Conservation (phyloP, 2,797 vertebrate genomes). For the Lagodon rhomboides region DNA sequence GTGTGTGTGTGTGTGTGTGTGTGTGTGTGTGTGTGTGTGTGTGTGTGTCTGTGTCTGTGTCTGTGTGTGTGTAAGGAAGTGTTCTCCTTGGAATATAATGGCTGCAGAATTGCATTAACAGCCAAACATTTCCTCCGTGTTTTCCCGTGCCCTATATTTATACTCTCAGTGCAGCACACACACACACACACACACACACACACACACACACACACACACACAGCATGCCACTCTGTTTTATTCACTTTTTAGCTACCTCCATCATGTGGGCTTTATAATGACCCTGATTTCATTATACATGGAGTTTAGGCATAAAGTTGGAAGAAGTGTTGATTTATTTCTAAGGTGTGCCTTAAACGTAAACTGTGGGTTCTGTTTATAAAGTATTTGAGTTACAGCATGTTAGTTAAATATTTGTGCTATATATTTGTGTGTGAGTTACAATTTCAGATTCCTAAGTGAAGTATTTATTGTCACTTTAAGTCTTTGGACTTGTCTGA, state of each 20-base stretch:
- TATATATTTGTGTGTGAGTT: background rate
- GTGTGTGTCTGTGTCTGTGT: constrained; percentile 12
- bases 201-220: constrained; percentile 36
- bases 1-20: constrained; percentile 30
- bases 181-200: constrained; percentile 21
- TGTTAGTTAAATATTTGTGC: background rate
- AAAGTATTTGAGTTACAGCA: background rate
- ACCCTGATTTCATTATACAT: constrained; percentile 57
- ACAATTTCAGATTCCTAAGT: background rate
- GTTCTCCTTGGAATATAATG: constrained; percentile 76
- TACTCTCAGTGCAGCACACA: constrained; percentile 28
- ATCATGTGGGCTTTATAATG: constrained; percentile 65
- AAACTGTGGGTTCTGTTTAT: background rate
- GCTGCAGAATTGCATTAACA: constrained; percentile 61
- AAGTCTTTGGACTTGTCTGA: background rate
- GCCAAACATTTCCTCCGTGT: constrained; percentile 74
- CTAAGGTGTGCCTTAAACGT: constrained; percentile 10
- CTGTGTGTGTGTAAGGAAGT: constrained; percentile 52
- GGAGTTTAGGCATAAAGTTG: constrained; percentile 44
- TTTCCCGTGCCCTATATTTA: constrained; percentile 72
- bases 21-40: constrained; percentile 21
- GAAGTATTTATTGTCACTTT: background rate
- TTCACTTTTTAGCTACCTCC: constrained; percentile 50
- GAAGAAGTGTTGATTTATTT: constrained; percentile 33
- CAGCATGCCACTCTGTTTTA: constrained; percentile 60